Evolutionary conservation across 2,113 vertebrate species (phyloP).

Genomic region (Oriolus oriolus): DNA sequence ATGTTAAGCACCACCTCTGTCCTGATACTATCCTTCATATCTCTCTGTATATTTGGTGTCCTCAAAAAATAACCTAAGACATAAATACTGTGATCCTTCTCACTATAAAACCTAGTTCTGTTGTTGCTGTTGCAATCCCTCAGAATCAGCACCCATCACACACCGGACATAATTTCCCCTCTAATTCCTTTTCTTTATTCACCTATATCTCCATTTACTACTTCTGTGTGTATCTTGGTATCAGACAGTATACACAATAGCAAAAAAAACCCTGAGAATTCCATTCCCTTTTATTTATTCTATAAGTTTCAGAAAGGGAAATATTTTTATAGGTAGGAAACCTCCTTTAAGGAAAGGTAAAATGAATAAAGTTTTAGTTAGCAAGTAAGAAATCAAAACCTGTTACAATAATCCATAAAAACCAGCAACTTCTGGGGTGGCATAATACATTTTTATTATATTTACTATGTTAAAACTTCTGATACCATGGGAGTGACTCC

Average conservation of each 20-base stretch:
- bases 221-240: neutral
- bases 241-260: neutral
- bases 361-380: neutral
- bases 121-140: neutral
- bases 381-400: neutral
- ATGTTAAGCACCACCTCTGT: neutral
- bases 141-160: neutral
- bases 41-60: neutral
- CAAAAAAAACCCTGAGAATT: neutral
- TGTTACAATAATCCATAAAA: neutral
- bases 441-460: neutral
- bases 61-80: neutral
- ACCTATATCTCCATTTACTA: neutral
- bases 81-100: neutral
- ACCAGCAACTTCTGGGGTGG: accelerated
- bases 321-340: neutral
- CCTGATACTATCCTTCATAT: neutral
- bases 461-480: neutral
- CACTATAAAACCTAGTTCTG: neutral
- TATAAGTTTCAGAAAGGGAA: neutral
- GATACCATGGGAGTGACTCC: neutral
- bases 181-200: neutral
- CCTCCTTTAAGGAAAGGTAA: neutral
- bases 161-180: accelerated
- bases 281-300: neutral